A percentile compares a stretch with the other conserved stretches of the same genome.
phyloP scores from a whole-genome alignment of 1,140 invertebrate genomes.

The Leptonema lineaticorne region DNA sequence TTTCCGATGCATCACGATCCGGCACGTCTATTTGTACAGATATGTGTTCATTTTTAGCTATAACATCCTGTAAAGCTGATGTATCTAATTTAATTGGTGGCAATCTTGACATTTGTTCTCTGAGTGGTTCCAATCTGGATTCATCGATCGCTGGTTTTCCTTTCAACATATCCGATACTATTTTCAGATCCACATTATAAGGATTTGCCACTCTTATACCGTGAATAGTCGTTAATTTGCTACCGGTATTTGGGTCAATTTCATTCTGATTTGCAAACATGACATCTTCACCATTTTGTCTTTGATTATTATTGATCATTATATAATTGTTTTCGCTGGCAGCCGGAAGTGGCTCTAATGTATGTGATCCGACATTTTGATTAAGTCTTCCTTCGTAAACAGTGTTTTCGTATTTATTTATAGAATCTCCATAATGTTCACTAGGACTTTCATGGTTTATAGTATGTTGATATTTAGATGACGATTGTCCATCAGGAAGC shows the following conservation, averaged over 20 bases:
- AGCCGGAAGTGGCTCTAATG: conserved; percentile 44
- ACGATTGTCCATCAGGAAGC: conserved; percentile 8
- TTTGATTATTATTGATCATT: conserved; percentile 44
- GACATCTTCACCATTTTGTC: conserved; percentile 43
- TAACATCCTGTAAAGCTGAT: conserved; percentile 49
- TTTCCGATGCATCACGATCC: conserved; percentile 18
- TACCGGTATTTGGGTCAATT: conserved; percentile 44
- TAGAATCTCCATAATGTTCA: not conserved
- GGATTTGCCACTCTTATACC: conserved; percentile 54
- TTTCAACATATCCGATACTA: conserved; percentile 54
- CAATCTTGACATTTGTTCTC: conserved; percentile 47
- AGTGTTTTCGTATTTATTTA: conserved; percentile 12
- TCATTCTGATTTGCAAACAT: conserved; percentile 46
- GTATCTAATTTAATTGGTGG: conserved; percentile 49
- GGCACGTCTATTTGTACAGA: conserved; percentile 33
- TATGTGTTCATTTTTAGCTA: conserved; percentile 48
- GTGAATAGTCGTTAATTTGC: conserved; percentile 50
- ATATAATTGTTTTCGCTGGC: conserved; percentile 47
- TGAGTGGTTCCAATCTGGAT: conserved; percentile 44
- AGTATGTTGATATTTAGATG: conserved; percentile 22
- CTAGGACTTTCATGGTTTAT: conserved; percentile 4
- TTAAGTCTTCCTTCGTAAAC: conserved; percentile 46
- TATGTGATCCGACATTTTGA: conserved; percentile 53
- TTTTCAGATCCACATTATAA: conserved; percentile 53
- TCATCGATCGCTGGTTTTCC: conserved; percentile 50